Evolutionary conservation across 2,797 vertebrate species (phyloP).

Genomic region (Psittacula echo): DNA sequence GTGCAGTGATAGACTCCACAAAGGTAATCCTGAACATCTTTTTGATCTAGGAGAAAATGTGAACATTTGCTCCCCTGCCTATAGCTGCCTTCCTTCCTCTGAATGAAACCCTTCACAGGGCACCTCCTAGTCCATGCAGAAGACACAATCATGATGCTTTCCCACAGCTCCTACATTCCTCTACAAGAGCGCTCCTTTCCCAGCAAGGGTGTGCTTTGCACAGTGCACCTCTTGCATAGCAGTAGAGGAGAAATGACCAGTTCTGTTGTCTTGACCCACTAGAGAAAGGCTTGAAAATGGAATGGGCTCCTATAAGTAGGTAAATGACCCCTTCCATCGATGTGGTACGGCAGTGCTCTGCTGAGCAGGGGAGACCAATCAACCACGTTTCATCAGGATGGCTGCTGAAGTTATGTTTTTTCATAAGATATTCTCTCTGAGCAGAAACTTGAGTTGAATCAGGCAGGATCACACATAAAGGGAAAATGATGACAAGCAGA

Average conservation of each 20-base stretch:
- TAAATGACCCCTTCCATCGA: neutral
- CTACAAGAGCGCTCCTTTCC: neutral
- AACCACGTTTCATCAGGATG: neutral
- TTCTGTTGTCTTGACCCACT: neutral
- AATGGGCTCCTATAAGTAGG: neutral
- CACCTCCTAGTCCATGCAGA: neutral
- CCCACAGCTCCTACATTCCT: neutral
- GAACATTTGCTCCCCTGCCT: neutral
- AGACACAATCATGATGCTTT: neutral
- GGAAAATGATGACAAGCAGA: conserved; percentile 36
- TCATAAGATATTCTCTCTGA: neutral
- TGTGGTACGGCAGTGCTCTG: neutral
- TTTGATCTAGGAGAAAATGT: neutral
- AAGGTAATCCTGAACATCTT: neutral
- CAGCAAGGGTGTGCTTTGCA: neutral
- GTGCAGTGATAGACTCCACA: neutral
- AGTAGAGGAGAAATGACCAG: neutral
- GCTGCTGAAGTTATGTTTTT: neutral
- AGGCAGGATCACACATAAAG: conserved; percentile 4
- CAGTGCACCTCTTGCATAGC: neutral
- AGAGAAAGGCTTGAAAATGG: neutral
- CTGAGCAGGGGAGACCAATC: neutral
- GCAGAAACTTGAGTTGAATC: neutral
- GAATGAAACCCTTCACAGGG: neutral
- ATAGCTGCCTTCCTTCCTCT: neutral